Base-by-base conservation (phyloP, 2,888 invertebrate genomes). In the Lordiphosa fenestrarum region DNA sequence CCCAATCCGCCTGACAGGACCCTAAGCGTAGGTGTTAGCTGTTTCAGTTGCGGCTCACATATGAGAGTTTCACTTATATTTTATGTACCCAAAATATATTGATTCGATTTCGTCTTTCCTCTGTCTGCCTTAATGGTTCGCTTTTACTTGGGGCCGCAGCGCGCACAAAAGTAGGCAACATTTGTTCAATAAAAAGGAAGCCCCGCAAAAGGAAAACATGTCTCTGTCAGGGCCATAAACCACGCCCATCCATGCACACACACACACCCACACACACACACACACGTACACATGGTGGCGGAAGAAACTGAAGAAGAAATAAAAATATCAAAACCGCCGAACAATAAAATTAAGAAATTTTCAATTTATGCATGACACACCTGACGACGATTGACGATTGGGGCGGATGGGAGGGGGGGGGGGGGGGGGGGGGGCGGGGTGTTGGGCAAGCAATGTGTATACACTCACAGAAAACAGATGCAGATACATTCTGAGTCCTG, bases 341-440 rank as follows among this genome's bases (percentile, higher is more conserved):
- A 71, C 74, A 84, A 81, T 81, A 67, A 78, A 84, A 84, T 78
- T 81, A 77, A 77, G 84, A 81, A 78, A 78, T 84, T 77, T 81
- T 69, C 74, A 81, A 78, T 78, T 81, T 84, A 84, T 78, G 82
- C 84, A 72, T 66, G 58, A 71, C 62, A 77, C 84, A 78, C 84
- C 78, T 78, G 78, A 65, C 77, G 50, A 55, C 52, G 48, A 53
- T 44, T 37, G 53, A 53, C 40, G 50, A 50, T 25, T 39, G 42
- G 25, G 25, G 33, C 13, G 41, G 38, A 25, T 9, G 42, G 37
- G 33, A n/a, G n/a, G n/a, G n/a, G n/a, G n/a, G n/a, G n/a, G n/a
- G n/a, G n/a, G n/a, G n/a, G n/a, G n/a, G n/a, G n/a, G n/a, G n/a
- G n/a, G n/a, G n/a, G n/a, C n/a, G n/a, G n/a, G n/a, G n/a, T n/a